Conservation (phyloP, 1,140 invertebrate species). For the Mycetomoellerius zeteki region DNA sequence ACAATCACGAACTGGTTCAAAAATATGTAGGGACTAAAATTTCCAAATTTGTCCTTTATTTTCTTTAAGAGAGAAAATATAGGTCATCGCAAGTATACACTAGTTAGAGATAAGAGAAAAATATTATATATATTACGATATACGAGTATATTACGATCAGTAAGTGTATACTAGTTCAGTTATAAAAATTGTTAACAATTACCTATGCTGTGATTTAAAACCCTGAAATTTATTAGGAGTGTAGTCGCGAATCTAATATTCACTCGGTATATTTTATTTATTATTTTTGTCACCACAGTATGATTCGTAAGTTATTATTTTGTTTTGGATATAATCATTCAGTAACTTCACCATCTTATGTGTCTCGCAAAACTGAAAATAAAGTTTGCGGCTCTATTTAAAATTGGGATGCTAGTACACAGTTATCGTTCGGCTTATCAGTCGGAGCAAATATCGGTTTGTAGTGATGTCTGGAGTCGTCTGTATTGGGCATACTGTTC, state of each 20-base stretch:
- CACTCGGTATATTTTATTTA: neutral
- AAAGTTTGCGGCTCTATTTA: neutral
- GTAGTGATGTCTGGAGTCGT: slow-evolving; percentile 44
- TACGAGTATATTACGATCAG: no score
- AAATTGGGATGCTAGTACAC: slow-evolving; percentile 19
- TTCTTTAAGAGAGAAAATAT: no score
- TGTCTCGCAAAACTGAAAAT: neutral
- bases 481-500: slow-evolving; percentile 52
- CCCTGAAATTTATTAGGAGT: neutral
- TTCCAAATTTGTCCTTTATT: no score
- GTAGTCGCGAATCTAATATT: neutral
- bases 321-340: neutral
- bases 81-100: no score
- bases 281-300: neutral
- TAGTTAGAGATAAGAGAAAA: no score
- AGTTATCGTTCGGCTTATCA: slow-evolving; percentile 71
- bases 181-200: neutral
- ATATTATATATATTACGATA: no score
- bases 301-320: neutral
- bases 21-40: no score
- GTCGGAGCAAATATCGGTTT: slow-evolving; percentile 64
- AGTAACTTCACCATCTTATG: neutral
- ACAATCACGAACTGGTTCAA: no score
- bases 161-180: no score
- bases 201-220: neutral